Conservation (phyloP, 2,113 vertebrate genomes). For the Chaetorhynchus papuensis region DNA sequence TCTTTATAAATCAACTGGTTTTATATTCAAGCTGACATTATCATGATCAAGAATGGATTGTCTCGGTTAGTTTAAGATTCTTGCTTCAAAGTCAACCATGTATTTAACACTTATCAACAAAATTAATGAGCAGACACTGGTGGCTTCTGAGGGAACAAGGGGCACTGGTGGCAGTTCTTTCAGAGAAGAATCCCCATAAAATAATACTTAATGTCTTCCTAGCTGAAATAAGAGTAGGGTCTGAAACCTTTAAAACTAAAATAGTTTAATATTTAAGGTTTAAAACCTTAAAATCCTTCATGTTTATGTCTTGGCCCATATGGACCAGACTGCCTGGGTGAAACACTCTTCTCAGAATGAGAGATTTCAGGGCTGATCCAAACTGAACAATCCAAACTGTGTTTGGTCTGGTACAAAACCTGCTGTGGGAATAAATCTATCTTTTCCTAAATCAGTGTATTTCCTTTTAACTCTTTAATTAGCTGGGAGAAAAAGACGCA, state of each 20-base stretch:
- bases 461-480: neutral
- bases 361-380: neutral
- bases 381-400: neutral
- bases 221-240: neutral
- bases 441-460: neutral
- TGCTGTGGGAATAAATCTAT: neutral
- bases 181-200: neutral
- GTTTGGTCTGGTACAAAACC: neutral
- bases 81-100: neutral
- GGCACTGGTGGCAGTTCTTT: neutral
- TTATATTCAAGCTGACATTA: constrained; percentile 25
- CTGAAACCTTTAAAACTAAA: neutral
- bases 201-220: neutral
- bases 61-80: neutral
- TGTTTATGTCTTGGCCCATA: neutral
- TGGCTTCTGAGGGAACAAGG: neutral
- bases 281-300: neutral
- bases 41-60: neutral
- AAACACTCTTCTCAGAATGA: neutral
- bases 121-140: constrained; percentile 8
- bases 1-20: constrained; percentile 26
- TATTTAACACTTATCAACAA: constrained; percentile 48
- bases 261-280: neutral
- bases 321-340: neutral
- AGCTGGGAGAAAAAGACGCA: neutral